phyloP scores from a whole-genome alignment of 2,113 vertebrate species.

The Glaucomys volans region DNA sequence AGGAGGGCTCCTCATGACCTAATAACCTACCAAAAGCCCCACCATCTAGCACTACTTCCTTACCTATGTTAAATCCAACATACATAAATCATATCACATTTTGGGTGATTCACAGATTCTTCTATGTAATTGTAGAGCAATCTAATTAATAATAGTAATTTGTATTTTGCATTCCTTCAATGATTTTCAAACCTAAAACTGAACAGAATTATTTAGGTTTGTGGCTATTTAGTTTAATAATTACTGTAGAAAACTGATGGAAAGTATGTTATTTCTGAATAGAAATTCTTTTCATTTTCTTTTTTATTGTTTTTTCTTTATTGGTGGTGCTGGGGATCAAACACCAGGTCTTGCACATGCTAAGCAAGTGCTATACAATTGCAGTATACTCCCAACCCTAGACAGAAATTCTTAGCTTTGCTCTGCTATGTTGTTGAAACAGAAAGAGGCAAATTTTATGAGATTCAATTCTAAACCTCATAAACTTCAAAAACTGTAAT shows the following conservation, averaged over 20 bases:
- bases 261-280: background rate
- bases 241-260: background rate
- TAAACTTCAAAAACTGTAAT: background rate
- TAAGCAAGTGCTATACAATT: background rate
- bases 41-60: background rate
- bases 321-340: background rate
- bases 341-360: background rate
- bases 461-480: background rate
- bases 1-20: background rate
- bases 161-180: background rate
- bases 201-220: background rate
- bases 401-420: background rate
- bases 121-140: background rate
- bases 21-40: background rate
- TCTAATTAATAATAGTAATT: slow-evolving; percentile 11
- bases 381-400: background rate
- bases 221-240: background rate
- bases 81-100: background rate
- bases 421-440: background rate
- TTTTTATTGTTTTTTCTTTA: background rate
- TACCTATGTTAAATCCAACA: background rate
- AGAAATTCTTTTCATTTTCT: background rate
- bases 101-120: background rate
- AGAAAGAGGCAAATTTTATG: background rate
- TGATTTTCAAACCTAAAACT: background rate